phyloP scores from a whole-genome alignment of 2,113 vertebrate species.

The Pteruthius melanotis region DNA sequence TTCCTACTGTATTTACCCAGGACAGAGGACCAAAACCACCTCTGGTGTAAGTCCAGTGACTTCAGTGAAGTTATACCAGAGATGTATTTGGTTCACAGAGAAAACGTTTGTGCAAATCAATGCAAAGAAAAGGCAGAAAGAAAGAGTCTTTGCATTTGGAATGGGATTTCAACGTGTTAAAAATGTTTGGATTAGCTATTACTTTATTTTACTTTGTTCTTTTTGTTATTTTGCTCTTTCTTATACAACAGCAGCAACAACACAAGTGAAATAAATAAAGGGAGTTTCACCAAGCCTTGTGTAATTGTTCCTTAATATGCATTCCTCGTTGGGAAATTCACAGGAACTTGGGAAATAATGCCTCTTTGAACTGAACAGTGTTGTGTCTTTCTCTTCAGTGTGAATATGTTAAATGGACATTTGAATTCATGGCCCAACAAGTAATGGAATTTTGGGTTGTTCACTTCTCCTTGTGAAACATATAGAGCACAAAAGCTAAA shows the following conservation, averaged over 20 bases:
- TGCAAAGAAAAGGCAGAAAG: conserved; percentile 37
- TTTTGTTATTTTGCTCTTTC: conserved; percentile 68
- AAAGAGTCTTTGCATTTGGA: conserved; percentile 19
- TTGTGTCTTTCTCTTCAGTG: not conserved
- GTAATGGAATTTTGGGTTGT: not conserved
- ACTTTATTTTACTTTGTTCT: conserved; percentile 61
- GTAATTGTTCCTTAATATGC: conserved; percentile 37
- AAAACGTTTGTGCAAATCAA: conserved; percentile 22
- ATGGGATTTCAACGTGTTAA: not conserved
- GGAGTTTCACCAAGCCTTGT: conserved; percentile 62
- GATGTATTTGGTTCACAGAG: conserved; percentile 51
- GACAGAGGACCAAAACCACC: conserved; percentile 53
- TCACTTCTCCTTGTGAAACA: not conserved
- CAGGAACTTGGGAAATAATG: not conserved
- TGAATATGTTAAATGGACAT: not conserved
- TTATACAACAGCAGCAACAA: conserved; percentile 60
- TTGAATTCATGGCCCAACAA: not conserved
- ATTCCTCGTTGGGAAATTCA: conserved; percentile 5
- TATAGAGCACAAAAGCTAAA: not conserved
- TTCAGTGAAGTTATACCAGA: conserved; percentile 65
- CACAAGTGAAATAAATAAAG: conserved; percentile 72
- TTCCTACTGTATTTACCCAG: conserved; percentile 61
- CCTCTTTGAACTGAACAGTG: not conserved
- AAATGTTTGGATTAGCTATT: conserved; percentile 56
- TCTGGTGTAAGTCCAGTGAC: conserved; percentile 60